A percentile compares a stretch with the other conserved stretches of the same genome.
phyloP scores from a whole-genome alignment of 1,140 invertebrate species.

The Ditylenchus dipsaci region DNA sequence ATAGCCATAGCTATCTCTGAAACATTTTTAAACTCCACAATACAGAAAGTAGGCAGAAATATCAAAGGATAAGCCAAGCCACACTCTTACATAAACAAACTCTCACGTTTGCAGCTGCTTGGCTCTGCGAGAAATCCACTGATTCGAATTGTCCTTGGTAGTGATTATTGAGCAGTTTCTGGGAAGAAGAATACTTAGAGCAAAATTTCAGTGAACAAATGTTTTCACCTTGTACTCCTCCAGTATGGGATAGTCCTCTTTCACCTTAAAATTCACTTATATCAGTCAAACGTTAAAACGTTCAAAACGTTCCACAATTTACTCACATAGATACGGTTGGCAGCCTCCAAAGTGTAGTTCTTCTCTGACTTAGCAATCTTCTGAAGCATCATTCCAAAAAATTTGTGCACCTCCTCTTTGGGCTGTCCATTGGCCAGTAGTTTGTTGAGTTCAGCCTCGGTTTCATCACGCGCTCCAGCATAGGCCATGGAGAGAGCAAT shows the following conservation, averaged over 20 bases:
- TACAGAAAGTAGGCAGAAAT: too few relatives aligned
- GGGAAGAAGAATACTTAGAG: not conserved
- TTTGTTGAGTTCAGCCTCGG: constrained; percentile 16
- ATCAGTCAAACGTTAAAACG: too few relatives aligned
- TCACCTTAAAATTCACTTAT: not conserved
- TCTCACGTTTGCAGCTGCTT: constrained; percentile 13
- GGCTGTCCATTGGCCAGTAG: constrained; percentile 12
- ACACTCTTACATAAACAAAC: too few relatives aligned
- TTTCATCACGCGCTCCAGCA: constrained; percentile 18
- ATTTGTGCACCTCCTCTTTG: constrained; percentile 10
- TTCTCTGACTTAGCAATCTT: not conserved
- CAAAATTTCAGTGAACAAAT: not conserved
- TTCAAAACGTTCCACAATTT: not conserved
- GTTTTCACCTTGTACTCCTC: constrained; percentile 1
- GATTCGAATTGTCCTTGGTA: constrained; percentile 21
- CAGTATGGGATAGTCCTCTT: constrained; percentile 3
- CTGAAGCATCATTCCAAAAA: not conserved
- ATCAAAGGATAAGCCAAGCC: too few relatives aligned
- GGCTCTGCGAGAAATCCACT: constrained; percentile 9
- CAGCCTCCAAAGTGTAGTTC: constrained; percentile 20
- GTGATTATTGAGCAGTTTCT: not conserved
- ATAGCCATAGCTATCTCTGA: too few relatives aligned
- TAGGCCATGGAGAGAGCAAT: constrained; percentile 28
- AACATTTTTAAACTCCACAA: too few relatives aligned
- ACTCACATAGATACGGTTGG: constrained; percentile 13